Evolutionary conservation across 2,888 invertebrate species (phyloP).

Genomic region (Rotaria magnacalcarata): DNA sequence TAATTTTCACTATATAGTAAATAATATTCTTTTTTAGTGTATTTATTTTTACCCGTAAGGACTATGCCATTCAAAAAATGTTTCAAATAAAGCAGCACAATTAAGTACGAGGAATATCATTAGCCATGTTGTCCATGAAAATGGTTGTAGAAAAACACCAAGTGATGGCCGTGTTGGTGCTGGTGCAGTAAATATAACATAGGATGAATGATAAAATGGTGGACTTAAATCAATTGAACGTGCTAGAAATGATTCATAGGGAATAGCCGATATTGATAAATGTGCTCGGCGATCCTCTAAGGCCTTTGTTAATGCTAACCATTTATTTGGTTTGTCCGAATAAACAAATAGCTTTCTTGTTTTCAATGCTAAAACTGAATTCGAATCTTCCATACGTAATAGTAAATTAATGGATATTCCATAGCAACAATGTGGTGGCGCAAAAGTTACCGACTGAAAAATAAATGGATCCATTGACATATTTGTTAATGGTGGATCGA

Average conservation of each 20-base stretch:
- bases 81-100: constrained; percentile 44
- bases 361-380: neutral
- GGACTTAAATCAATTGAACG: constrained; percentile 18
- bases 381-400: constrained; percentile 28
- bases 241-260: constrained; percentile 11
- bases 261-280: constrained; percentile 30
- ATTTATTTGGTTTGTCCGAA: constrained; percentile 20
- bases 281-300: constrained; percentile 25
- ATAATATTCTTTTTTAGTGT: no score
- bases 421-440: constrained; percentile 32
- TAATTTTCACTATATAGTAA: neutral
- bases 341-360: neutral
- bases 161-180: neutral
- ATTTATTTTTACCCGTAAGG: constrained; percentile 43
- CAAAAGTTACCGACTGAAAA: neutral
- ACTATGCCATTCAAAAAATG: constrained; percentile 48
- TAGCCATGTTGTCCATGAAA: neutral
- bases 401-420: constrained; percentile 1
- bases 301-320: constrained; percentile 10
- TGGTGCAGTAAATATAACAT: neutral
- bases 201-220: constrained; percentile 25
- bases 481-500: constrained; percentile 1
- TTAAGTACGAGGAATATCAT: constrained; percentile 46
- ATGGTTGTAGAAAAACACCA: constrained; percentile 18
- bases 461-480: neutral